Evolutionary conservation across 2,888 invertebrate genomes (phyloP).

Genomic region (Phengaris alcon): DNA sequence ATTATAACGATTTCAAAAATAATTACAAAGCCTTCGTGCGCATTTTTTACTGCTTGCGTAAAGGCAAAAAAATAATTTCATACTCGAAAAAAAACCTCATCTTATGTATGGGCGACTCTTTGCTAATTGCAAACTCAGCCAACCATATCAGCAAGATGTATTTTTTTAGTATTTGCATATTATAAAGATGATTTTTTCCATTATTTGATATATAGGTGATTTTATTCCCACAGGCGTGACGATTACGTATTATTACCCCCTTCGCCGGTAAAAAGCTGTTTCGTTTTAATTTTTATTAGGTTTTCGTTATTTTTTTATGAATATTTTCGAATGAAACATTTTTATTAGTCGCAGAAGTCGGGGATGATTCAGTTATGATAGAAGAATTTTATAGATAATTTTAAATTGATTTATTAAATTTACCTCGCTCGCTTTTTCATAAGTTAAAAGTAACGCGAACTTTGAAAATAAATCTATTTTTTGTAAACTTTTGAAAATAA

Average conservation of each 20-base stretch:
- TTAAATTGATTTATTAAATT: not conserved
- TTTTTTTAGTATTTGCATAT: no score
- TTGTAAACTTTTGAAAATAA: not conserved
- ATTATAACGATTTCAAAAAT: not conserved
- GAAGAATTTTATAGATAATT: not conserved
- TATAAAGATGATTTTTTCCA: not conserved
- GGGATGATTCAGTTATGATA: slow-evolving; percentile 3
- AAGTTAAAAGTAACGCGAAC: not conserved
- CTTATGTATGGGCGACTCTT: no score
- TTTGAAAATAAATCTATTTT: not conserved
- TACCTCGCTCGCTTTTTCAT: not conserved
- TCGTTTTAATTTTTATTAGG: not conserved
- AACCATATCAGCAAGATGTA: no score
- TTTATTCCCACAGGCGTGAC: not conserved
- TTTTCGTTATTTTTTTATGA: slow-evolving; percentile 21
- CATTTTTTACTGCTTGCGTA: no score
- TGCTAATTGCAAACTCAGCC: no score
- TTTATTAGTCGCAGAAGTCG: not conserved
- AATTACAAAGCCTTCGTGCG: not conserved
- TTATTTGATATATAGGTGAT: not conserved
- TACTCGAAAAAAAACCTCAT: no score
- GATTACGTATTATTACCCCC: not conserved
- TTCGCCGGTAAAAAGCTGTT: slow-evolving; percentile 14
- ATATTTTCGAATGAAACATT: not conserved
- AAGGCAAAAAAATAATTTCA: no score